These are phyloP conservation scores for Zygogramma bicolorata DNA, from an alignment of 2,888 invertebrate genomes.

Conservation along the genomic window DNA sequence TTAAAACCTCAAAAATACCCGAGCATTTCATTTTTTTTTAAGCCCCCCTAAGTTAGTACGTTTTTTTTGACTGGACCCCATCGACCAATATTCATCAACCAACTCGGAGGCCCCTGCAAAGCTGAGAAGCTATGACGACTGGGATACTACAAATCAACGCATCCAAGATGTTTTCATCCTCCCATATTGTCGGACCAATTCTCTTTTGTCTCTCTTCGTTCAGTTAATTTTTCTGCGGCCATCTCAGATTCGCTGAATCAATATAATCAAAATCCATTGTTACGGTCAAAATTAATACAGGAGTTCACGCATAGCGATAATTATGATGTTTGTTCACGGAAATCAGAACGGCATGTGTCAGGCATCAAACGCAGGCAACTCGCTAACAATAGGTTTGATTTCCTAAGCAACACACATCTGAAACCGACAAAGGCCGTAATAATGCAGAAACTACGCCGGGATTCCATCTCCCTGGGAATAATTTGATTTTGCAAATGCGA, in stretches of 20 bases:
- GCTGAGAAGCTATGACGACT: no score
- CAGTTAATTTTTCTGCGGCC: neutral
- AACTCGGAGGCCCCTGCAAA: no score
- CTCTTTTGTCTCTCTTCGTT: neutral
- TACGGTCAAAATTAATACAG: constrained; percentile 25
- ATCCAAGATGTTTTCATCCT: no score
- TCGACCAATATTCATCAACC: no score
- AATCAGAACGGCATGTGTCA: constrained; percentile 52
- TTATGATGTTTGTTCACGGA: constrained; percentile 53
- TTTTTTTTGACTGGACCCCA: no score
- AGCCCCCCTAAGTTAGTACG: no score
- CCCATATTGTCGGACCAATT: no score
- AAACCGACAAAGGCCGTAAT: constrained; percentile 35
- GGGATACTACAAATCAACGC: no score
- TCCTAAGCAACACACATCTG: constrained; percentile 49
- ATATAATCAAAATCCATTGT: constrained; percentile 36
- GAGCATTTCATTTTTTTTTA: no score
- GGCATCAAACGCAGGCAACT: constrained; percentile 50
- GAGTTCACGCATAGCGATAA: constrained; percentile 46
- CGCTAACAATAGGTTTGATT: constrained; percentile 52
- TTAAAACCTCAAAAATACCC: no score
- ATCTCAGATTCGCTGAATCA: neutral
- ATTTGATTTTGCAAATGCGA: constrained; percentile 41
- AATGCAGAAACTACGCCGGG: constrained; percentile 41
- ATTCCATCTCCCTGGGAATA: constrained; percentile 42